These are phyloP conservation scores for Malacoraja senta DNA, from an alignment of 2,797 vertebrate genomes.

Conservation along the genomic window DNA sequence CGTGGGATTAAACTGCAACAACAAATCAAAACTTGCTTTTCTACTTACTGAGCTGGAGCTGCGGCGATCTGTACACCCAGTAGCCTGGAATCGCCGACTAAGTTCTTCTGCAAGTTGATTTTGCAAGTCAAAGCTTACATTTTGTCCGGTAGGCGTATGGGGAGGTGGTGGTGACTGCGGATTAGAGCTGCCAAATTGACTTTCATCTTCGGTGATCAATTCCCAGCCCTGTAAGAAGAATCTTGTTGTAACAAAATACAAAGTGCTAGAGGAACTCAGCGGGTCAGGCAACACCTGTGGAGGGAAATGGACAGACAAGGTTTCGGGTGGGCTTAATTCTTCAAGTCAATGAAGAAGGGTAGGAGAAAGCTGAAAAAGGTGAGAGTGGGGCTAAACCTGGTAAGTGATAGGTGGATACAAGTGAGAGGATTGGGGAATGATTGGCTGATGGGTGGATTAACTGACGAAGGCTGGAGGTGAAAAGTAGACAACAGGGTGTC, in stretches of 20 bases:
- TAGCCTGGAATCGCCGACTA: constrained; percentile 56
- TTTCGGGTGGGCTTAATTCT: too few relatives aligned
- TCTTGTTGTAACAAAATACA: constrained; percentile 38
- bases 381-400: too few relatives aligned
- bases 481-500: too few relatives aligned
- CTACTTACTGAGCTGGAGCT: constrained; percentile 65
- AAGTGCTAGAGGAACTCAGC: too few relatives aligned
- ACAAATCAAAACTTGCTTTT: not conserved
- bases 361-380: too few relatives aligned
- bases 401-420: too few relatives aligned
- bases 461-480: too few relatives aligned
- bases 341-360: too few relatives aligned
- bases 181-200: constrained; percentile 59
- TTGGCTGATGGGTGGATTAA: too few relatives aligned
- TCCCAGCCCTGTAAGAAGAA: constrained; percentile 76
- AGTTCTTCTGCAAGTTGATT: constrained; percentile 62
- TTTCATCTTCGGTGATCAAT: constrained; percentile 77
- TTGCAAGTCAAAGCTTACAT: constrained; percentile 49
- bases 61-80: constrained; percentile 57
- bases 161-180: constrained; percentile 54
- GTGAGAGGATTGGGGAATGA: too few relatives aligned
- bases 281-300: too few relatives aligned
- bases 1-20: not conserved
- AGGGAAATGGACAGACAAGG: too few relatives aligned
- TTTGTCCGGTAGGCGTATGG: constrained; percentile 49